Evolutionary conservation across 2,888 invertebrate genomes (phyloP).

Genomic region (Ichneumoninae sp.): DNA sequence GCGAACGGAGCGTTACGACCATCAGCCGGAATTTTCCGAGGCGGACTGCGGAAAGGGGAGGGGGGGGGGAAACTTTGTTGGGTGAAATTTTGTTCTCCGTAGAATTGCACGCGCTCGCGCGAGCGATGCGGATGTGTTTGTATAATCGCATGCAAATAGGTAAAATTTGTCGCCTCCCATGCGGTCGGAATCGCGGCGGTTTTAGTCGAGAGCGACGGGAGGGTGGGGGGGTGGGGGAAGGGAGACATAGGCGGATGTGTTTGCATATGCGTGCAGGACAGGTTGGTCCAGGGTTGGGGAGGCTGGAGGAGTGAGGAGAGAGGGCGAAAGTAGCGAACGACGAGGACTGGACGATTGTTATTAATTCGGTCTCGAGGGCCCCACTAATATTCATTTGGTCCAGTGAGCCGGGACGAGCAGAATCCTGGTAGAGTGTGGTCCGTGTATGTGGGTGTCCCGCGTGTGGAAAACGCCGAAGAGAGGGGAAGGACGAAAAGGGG

Average conservation of each 20-base stretch:
- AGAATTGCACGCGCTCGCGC: background rate
- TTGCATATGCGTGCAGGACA: constrained; percentile 18
- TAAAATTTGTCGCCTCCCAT: constrained; percentile 1
- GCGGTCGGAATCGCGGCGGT: background rate
- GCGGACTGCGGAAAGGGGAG: background rate
- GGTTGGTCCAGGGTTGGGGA: background rate
- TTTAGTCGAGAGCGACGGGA: constrained; percentile 10
- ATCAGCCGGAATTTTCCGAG: constrained; percentile 8
- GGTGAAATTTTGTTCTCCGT: constrained; percentile 2
- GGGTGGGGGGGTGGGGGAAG: too few relatives aligned
- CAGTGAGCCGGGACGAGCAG: constrained; percentile 71
- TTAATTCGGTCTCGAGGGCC: constrained; percentile 82
- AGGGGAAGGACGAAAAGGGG: constrained; percentile 13
- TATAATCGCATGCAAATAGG: constrained; percentile 13
- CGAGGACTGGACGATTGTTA: constrained; percentile 75
- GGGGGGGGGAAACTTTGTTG: constrained; percentile 22
- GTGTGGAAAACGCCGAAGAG: constrained; percentile 37
- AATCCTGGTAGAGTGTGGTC: constrained; percentile 53
- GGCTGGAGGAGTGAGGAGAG: background rate
- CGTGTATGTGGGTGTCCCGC: constrained; percentile 24
- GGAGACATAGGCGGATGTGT: background rate
- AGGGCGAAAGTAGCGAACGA: constrained; percentile 29
- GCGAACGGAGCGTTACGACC: background rate
- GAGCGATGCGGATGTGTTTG: background rate
- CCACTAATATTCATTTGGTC: constrained; percentile 83